A percentile compares a stretch with the other conserved stretches of the same genome.
phyloP scores from a whole-genome alignment of 2,113 vertebrate species.

The Mirza zaza region DNA sequence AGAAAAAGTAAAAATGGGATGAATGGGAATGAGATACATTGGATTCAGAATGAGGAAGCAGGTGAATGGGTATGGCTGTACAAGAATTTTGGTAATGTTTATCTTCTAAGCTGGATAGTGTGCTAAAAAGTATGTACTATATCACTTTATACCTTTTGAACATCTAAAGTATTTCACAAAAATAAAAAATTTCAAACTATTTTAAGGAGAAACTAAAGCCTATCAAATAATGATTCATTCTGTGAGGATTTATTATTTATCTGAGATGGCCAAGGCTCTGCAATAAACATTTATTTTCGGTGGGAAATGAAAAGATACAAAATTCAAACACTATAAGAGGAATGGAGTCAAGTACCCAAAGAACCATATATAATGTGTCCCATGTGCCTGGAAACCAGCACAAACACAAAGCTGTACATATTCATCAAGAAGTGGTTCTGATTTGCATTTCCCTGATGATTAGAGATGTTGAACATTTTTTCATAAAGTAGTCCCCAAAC shows the following conservation, averaged over 20 bases:
- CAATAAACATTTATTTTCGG: not conserved
- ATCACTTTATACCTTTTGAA: not conserved
- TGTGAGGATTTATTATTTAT: not conserved
- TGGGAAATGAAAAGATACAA: not conserved
- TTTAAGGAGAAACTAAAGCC: not conserved
- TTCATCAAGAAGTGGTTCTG: not conserved
- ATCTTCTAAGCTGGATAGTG: not conserved
- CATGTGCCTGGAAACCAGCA: not conserved
- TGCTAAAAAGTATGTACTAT: not conserved
- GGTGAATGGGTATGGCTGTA: accelerated
- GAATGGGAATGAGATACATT: not conserved
- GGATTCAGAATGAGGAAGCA: not conserved
- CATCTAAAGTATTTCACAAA: not conserved
- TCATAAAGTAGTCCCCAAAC: too few species aligned
- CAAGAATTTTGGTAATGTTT: not conserved
- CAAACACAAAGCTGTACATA: not conserved
- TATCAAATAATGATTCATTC: not conserved
- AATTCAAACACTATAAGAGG: not conserved
- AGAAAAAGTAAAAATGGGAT: not conserved
- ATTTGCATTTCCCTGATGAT: too few species aligned
- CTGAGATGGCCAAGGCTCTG: not conserved
- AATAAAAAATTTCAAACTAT: not conserved
- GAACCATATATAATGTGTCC: not conserved
- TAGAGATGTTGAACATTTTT: too few species aligned
- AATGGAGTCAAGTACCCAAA: not conserved